Conservation (phyloP, 2,113 vertebrate genomes). For the Antennarius striatus region DNA sequence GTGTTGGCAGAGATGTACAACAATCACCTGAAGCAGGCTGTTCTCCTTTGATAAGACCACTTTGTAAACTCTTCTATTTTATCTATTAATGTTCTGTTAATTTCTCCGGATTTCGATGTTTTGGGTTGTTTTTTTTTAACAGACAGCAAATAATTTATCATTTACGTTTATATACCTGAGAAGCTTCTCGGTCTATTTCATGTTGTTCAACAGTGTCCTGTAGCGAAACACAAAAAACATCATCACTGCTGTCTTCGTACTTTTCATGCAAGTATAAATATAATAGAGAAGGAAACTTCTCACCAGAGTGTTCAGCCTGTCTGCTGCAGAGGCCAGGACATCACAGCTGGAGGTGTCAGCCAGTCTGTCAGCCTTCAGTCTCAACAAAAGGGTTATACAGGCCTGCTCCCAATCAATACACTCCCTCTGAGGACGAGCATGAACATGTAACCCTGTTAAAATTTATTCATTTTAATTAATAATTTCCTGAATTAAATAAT, state of each 20-base stretch:
- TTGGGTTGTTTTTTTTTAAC: neutral
- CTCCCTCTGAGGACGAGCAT: conserved; percentile 72
- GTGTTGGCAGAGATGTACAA: neutral
- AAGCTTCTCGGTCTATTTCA: conserved; percentile 14
- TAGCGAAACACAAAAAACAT: neutral
- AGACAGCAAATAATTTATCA: no score
- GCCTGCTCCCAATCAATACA: conserved; percentile 82
- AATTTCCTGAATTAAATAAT: no score
- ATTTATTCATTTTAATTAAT: no score
- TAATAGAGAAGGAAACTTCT: conserved; percentile 3
- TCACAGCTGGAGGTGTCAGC: conserved; percentile 53
- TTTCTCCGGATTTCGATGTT: neutral
- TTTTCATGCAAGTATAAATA: neutral
- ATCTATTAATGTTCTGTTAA: no score
- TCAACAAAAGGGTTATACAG: conserved; percentile 78
- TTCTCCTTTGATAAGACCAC: neutral
- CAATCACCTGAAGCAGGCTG: neutral
- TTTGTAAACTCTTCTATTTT: neutral
- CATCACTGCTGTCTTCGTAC: neutral
- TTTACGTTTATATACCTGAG: conserved; percentile 2
- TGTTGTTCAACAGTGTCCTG: conserved; percentile 13
- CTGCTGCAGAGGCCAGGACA: conserved; percentile 26
- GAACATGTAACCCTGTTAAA: no score
- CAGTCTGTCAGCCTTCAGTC: conserved; percentile 64
- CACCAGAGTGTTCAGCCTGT: conserved; percentile 37